Evolutionary conservation across 2,888 invertebrate species (phyloP).

Genomic region (Heliothis peltigera): DNA sequence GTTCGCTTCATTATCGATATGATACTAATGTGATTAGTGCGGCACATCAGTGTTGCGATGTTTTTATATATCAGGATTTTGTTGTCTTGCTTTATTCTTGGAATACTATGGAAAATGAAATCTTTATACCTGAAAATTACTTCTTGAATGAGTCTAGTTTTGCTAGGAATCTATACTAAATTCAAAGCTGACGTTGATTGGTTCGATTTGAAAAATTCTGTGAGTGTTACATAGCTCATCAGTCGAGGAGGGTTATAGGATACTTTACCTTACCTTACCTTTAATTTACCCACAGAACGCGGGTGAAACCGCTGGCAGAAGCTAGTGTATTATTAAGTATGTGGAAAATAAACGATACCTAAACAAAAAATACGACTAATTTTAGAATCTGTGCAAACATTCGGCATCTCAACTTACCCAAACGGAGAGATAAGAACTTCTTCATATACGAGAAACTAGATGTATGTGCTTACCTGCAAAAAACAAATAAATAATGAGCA

Average conservation of each 20-base stretch:
- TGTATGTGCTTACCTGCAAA: conserved; percentile 48
- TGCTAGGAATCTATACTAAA: no score
- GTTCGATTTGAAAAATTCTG: no score
- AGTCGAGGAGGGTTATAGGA: no score
- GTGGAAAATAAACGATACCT: not conserved
- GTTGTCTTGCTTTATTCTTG: not conserved
- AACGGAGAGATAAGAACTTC: conserved; percentile 3
- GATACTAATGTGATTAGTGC: conserved; percentile 28
- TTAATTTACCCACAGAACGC: no score
- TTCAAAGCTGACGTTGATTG: no score
- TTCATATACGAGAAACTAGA: conserved; percentile 10
- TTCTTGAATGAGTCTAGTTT: no score
- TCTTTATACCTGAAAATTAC: no score
- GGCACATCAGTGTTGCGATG: conserved; percentile 37
- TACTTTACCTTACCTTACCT: no score
- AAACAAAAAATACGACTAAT: not conserved
- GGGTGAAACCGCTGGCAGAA: no score
- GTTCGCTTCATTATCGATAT: conserved; percentile 49
- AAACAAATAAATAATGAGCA: conserved; percentile 49
- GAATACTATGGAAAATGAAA: no score
- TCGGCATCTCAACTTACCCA: conserved; percentile 29
- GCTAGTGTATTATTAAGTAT: no score
- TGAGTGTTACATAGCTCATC: no score
- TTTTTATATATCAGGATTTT: conserved; percentile 5
- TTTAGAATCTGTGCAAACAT: not conserved